Evolutionary conservation across 2,797 vertebrate species (phyloP).

Genomic region (Passerculus sandwichensis): DNA sequence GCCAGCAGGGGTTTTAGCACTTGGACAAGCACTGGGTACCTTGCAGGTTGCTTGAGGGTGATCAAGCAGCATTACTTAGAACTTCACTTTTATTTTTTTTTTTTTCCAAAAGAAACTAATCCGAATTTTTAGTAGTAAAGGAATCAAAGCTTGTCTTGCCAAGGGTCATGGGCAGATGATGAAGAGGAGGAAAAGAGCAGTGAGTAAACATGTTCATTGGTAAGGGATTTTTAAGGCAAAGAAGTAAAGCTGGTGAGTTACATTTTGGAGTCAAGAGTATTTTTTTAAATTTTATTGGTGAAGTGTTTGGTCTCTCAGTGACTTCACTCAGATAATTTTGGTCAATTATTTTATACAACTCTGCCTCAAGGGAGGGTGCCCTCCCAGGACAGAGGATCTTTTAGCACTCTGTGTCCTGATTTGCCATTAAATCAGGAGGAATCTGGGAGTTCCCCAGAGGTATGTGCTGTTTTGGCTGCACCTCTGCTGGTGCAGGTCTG

Average conservation of each 20-base stretch:
- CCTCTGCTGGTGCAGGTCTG: background rate
- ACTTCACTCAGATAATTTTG: background rate
- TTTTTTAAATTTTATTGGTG: background rate
- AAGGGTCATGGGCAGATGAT: background rate
- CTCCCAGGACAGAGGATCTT: background rate
- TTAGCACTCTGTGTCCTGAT: background rate
- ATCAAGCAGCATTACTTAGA: background rate
- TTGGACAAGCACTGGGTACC: background rate
- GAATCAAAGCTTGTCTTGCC: background rate
- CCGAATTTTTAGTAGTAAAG: background rate
- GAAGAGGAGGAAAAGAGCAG: background rate
- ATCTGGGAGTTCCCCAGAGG: background rate
- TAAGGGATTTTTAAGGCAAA: background rate
- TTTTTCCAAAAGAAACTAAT: accelerated
- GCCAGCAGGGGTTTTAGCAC: background rate
- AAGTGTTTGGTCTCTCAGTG: background rate
- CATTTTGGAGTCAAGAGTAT: background rate
- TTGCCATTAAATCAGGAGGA: background rate
- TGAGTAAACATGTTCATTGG: background rate
- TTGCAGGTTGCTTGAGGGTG: background rate
- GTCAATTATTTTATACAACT: background rate
- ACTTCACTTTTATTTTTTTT: background rate
- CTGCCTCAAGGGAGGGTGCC: background rate
- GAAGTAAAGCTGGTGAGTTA: background rate
- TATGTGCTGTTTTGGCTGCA: background rate